A percentile compares a stretch with the other conserved stretches of the same genome.
Conservation (phyloP, 2,797 vertebrate species). For the Peromyscus melanophrys region DNA sequence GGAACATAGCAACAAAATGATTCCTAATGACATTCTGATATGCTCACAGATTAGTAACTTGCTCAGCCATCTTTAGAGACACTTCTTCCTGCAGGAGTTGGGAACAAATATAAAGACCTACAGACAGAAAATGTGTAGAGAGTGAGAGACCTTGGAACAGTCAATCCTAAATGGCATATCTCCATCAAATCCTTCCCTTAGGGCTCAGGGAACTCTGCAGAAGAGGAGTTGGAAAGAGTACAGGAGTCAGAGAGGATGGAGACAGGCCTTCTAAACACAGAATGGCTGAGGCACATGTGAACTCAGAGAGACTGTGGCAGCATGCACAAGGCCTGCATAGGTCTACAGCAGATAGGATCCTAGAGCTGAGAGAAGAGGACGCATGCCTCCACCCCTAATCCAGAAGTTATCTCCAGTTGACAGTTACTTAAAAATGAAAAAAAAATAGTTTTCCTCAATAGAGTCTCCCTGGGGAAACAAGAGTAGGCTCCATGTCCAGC, state of each 20-base stretch:
- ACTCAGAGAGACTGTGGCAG: not conserved
- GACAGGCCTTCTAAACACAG: not conserved
- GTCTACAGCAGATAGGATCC: not conserved
- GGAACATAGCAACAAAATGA: not conserved
- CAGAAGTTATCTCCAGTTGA: not conserved
- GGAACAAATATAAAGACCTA: not conserved
- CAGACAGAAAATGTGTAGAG: not conserved
- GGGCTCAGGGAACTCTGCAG: not conserved
- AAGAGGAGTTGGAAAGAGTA: not conserved
- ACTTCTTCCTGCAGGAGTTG: not conserved
- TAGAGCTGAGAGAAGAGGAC: not conserved
- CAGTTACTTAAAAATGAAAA: not conserved
- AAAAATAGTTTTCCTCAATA: not conserved
- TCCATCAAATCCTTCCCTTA: not conserved
- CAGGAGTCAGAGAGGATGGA: not conserved
- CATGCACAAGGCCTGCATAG: not conserved
- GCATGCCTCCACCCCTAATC: not conserved
- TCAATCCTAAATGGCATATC: not conserved
- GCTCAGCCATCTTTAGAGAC: not conserved
- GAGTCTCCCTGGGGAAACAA: not conserved
- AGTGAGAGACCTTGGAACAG: not conserved
- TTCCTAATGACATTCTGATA: not conserved
- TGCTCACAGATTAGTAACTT: not conserved
- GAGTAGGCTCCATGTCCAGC: not conserved
- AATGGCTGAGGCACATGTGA: not conserved